These are phyloP conservation scores for Porites lobata DNA, from an alignment of 92 coral and sea anemone species.

Conservation along the genomic window DNA sequence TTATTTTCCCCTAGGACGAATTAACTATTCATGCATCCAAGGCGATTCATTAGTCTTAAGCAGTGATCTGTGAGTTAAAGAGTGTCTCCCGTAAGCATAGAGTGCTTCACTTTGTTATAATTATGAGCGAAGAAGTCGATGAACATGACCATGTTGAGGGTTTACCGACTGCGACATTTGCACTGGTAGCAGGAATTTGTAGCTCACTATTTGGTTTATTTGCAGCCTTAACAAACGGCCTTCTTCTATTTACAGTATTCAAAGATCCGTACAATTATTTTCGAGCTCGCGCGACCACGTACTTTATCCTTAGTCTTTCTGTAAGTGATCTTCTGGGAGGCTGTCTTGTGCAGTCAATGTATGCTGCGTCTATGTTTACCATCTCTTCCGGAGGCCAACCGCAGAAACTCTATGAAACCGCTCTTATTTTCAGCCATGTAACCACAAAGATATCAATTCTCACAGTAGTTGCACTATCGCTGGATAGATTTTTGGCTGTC, in stretches of 20 bases:
- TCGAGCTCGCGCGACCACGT: slow-evolving; percentile 59
- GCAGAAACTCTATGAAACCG: slow-evolving; percentile 33
- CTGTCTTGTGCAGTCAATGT: slow-evolving; percentile 56
- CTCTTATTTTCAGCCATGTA: slow-evolving; percentile 63
- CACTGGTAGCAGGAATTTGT: slow-evolving; percentile 59
- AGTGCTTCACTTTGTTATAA: background rate
- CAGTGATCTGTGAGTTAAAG: background rate
- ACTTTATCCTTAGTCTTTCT: slow-evolving; percentile 68
- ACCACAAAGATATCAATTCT: slow-evolving; percentile 75
- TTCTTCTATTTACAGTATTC: slow-evolving; percentile 72
- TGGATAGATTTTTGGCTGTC: slow-evolving; percentile 75
- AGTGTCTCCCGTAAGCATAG: background rate
- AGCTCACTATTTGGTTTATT: slow-evolving; percentile 66
- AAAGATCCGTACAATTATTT: slow-evolving; percentile 76
- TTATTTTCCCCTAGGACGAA: background rate
- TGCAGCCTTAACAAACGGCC: slow-evolving; percentile 67
- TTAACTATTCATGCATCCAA: slow-evolving; percentile 6
- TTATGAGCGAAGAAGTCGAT: background rate
- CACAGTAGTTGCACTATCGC: slow-evolving; percentile 70
- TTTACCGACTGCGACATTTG: slow-evolving; percentile 28
- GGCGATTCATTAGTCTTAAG: background rate
- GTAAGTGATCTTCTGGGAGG: slow-evolving; percentile 76
- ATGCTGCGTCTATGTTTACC: slow-evolving; percentile 63
- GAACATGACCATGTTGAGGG: background rate
- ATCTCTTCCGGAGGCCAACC: slow-evolving; percentile 13